Conservation (phyloP, 2,888 invertebrate species). For the Ephialtes manifestator region DNA sequence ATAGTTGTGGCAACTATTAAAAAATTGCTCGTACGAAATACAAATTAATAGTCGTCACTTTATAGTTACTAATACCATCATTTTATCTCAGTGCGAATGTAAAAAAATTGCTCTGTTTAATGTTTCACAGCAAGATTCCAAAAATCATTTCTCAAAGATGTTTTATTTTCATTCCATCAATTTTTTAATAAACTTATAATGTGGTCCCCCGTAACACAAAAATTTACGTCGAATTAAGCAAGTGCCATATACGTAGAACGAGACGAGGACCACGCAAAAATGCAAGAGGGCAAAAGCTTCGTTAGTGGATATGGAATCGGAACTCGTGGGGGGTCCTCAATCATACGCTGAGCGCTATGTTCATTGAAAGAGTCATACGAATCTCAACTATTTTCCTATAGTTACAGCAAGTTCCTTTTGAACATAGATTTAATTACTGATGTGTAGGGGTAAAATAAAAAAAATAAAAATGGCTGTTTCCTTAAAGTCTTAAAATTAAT, state of each 20-base stretch:
- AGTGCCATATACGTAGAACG: slow-evolving; percentile 65
- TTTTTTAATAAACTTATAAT: too few relatives aligned
- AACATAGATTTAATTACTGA: neutral
- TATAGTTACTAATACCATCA: too few relatives aligned
- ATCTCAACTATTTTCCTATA: neutral
- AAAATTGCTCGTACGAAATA: too few relatives aligned
- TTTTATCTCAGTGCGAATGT: too few relatives aligned
- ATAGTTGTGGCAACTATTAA: too few relatives aligned
- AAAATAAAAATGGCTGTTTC: neutral
- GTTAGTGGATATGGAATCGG: slow-evolving; percentile 66
- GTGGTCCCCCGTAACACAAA: slow-evolving; percentile 58
- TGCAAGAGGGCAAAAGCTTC: slow-evolving; percentile 69
- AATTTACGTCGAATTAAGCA: slow-evolving; percentile 70
- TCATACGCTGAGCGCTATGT: slow-evolving; percentile 64
- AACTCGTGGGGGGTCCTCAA: slow-evolving; percentile 75
- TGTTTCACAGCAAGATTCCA: too few relatives aligned
- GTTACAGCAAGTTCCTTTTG: neutral
- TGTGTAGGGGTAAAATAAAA: neutral
- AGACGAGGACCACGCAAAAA: slow-evolving; percentile 31
- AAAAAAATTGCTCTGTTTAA: too few relatives aligned
- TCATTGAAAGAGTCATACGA: slow-evolving; percentile 4
- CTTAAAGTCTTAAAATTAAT: neutral
- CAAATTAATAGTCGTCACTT: too few relatives aligned
- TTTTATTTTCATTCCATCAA: too few relatives aligned
- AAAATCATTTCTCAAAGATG: too few relatives aligned